Evolutionary conservation across 2,113 vertebrate species (phyloP).

Genomic region (Seriola rivoliana): DNA sequence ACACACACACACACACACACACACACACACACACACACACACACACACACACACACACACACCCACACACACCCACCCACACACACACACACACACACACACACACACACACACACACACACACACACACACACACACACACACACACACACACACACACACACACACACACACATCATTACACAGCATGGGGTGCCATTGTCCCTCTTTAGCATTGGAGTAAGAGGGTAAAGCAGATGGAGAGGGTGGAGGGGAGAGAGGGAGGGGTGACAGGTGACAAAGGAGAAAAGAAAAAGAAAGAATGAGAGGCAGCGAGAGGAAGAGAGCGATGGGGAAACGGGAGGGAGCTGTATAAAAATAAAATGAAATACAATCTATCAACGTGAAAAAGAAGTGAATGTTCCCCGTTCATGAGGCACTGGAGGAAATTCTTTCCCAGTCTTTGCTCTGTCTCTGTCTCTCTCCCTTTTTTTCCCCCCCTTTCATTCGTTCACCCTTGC

Average conservation of each 20-base stretch:
- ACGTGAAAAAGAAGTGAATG: slow-evolving; percentile 48
- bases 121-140: slow-evolving; percentile 45
- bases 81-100: too few relatives aligned
- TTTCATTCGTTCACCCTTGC: slow-evolving; percentile 65
- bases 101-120: slow-evolving; percentile 45
- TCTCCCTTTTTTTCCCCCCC: slow-evolving; percentile 5
- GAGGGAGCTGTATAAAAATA: slow-evolving; percentile 53
- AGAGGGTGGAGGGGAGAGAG: slow-evolving; percentile 68
- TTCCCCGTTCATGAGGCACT: slow-evolving; percentile 29
- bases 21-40: slow-evolving; percentile 28
- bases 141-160: slow-evolving; percentile 30
- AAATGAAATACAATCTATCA: slow-evolving; percentile 61
- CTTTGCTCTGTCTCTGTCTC: slow-evolving; percentile 41
- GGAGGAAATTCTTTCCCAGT: slow-evolving; percentile 58
- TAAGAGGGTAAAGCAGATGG: slow-evolving; percentile 78
- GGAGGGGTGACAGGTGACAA: slow-evolving; percentile 81
- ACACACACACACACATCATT: slow-evolving; percentile 70
- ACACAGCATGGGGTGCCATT: slow-evolving; percentile 83
- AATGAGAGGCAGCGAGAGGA: slow-evolving; percentile 45
- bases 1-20: slow-evolving; percentile 43
- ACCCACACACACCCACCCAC: slow-evolving; percentile 24
- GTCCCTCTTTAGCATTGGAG: slow-evolving; percentile 75
- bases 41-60: slow-evolving; percentile 66
- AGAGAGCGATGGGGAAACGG: slow-evolving; percentile 34
- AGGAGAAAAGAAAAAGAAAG: slow-evolving; percentile 67